These are phyloP conservation scores for Sturmia bella DNA, from an alignment of 2,888 invertebrate species.

Conservation along the genomic window DNA sequence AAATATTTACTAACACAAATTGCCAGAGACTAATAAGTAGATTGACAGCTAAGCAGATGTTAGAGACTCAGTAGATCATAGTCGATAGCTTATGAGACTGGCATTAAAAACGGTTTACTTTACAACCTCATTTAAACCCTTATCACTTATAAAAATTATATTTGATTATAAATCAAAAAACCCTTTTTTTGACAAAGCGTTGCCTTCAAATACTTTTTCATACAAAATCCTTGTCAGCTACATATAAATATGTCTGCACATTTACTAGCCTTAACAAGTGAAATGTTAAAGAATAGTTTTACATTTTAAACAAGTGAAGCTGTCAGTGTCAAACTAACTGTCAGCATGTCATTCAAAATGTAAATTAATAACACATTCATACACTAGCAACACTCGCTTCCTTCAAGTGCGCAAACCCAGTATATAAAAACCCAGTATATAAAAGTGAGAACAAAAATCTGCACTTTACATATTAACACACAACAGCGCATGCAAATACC, in stretches of 20 bases:
- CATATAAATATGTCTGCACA: background rate
- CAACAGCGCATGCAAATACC: background rate
- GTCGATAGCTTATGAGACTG: no score
- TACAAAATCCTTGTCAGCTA: background rate
- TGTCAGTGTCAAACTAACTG: conserved; percentile 79
- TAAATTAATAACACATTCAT: conserved; percentile 76
- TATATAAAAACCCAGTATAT: background rate
- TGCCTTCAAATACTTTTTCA: background rate
- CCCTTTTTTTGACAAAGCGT: no score
- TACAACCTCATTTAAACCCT: no score
- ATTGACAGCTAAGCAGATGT: no score
- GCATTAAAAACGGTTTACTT: no score
- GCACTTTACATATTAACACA: conserved; percentile 17
- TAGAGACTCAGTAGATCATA: no score
- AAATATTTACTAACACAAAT: no score
- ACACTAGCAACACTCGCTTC: conserved; percentile 17
- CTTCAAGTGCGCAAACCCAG: background rate
- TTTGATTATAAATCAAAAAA: no score
- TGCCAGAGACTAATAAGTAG: no score
- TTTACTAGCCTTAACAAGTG: conserved; percentile 31
- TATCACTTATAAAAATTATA: no score
- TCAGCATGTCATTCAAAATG: conserved; percentile 79
- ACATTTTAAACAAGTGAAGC: conserved; percentile 70
- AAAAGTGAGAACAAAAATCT: background rate
- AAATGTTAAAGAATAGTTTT: conserved; percentile 40